phyloP scores from a whole-genome alignment of 2,113 vertebrate genomes.

The Aleadryas rufinucha region DNA sequence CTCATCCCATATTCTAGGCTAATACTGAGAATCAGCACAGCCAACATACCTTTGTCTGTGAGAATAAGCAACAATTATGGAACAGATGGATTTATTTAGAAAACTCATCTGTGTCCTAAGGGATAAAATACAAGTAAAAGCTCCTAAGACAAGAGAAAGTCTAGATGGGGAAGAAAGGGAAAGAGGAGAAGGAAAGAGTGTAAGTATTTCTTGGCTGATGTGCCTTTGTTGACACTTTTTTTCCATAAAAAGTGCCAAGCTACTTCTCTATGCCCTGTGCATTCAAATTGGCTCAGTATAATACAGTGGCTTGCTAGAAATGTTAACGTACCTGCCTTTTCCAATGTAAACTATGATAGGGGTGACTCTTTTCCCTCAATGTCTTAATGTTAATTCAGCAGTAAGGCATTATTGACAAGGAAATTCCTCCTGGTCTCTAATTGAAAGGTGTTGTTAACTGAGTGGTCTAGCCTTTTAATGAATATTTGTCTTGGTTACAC shows the following conservation, averaged over 20 bases:
- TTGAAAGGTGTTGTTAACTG: background rate
- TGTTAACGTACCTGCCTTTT: slow-evolving; percentile 1
- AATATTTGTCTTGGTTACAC: background rate
- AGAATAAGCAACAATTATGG: background rate
- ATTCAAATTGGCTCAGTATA: slow-evolving; percentile 6
- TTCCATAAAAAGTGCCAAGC: slow-evolving; percentile 16
- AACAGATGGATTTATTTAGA: background rate
- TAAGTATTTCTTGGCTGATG: slow-evolving; percentile 24
- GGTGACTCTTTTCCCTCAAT: background rate
- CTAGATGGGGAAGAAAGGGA: background rate
- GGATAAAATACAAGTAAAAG: background rate
- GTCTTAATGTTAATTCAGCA: background rate
- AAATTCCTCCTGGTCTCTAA: background rate
- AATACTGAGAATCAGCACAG: background rate
- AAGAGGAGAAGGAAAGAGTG: background rate
- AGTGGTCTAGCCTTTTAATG: background rate
- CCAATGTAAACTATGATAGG: slow-evolving; percentile 14
- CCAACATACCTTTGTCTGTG: background rate
- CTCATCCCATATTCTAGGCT: background rate
- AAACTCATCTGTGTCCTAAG: background rate
- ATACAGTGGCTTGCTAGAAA: slow-evolving; percentile 16
- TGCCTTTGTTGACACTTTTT: background rate
- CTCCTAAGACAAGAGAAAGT: background rate
- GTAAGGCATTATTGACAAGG: background rate
- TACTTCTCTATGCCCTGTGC: slow-evolving; percentile 3